Conservation (phyloP, 2,797 vertebrate species). For the Galaxias olidus region DNA sequence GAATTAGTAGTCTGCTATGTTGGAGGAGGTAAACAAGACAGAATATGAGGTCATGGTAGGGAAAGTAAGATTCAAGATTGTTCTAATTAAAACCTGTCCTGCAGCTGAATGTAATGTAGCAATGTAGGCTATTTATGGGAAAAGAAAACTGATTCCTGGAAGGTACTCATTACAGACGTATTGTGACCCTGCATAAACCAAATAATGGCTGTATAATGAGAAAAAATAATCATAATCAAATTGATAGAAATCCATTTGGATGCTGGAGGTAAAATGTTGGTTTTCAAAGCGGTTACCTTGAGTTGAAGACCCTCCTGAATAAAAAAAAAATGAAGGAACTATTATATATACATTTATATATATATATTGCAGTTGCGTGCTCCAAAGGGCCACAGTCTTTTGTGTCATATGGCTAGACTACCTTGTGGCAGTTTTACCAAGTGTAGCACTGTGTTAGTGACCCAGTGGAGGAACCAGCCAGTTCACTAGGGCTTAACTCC, state of each 20-base stretch:
- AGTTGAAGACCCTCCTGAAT: neutral
- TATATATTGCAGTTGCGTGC: no score
- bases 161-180: slow-evolving; percentile 34
- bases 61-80: slow-evolving; percentile 8
- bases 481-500: slow-evolving; percentile 38
- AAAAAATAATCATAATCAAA: slow-evolving; percentile 27
- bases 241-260: slow-evolving; percentile 39
- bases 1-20: slow-evolving; percentile 18
- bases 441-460: no score
- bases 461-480: no score
- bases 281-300: neutral
- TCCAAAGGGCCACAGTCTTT: no score
- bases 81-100: slow-evolving; percentile 43
- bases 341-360: no score
- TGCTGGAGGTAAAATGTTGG: slow-evolving; percentile 15
- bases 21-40: slow-evolving; percentile 5
- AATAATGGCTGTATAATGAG: slow-evolving; percentile 35
- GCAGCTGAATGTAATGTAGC: slow-evolving; percentile 33
- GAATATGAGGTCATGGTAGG: slow-evolving; percentile 1
- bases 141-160: slow-evolving; percentile 31
- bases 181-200: slow-evolving; percentile 35
- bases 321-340: no score
- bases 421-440: no score
- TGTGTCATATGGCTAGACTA: no score
- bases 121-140: slow-evolving; percentile 37